phyloP scores from a whole-genome alignment of 2,888 invertebrate species.

The Amphipoea oculea region DNA sequence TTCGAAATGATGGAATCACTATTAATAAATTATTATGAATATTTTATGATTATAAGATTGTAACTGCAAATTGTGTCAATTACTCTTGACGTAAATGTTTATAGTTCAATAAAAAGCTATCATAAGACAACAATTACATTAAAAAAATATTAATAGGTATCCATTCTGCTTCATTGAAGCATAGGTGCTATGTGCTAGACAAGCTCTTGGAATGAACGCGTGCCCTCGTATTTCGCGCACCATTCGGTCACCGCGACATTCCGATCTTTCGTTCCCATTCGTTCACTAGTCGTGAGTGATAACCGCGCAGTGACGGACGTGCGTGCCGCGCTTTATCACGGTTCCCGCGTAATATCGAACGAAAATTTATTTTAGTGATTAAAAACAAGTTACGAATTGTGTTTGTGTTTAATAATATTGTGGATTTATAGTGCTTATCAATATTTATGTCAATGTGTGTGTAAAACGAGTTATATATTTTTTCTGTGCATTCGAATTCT shows the following conservation, averaged over 20 bases:
- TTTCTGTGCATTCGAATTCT: slow-evolving; percentile 77
- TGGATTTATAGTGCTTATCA: slow-evolving; percentile 73
- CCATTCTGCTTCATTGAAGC: slow-evolving; percentile 53
- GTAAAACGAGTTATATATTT: slow-evolving; percentile 79
- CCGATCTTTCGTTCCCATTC: slow-evolving; percentile 74
- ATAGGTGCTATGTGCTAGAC: slow-evolving; percentile 38
- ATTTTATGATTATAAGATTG: slow-evolving; percentile 42
- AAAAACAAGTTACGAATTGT: slow-evolving; percentile 75
- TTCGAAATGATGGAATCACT: slow-evolving; percentile 20
- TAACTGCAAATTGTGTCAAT: slow-evolving; percentile 25
- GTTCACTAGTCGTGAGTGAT: slow-evolving; percentile 85
- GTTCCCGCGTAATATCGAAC: slow-evolving; percentile 81
- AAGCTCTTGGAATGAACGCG: slow-evolving; percentile 60
- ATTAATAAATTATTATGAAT: slow-evolving; percentile 22
- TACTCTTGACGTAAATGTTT: slow-evolving; percentile 5
- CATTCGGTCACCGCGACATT: slow-evolving; percentile 75
- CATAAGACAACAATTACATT: slow-evolving; percentile 10
- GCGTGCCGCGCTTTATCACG: slow-evolving; percentile 62
- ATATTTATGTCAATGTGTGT: slow-evolving; percentile 77
- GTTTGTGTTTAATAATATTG: slow-evolving; percentile 68
- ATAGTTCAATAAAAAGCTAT: slow-evolving; percentile 23
- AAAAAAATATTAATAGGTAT: slow-evolving; percentile 28
- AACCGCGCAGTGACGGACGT: slow-evolving; percentile 77
- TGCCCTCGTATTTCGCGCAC: slow-evolving; percentile 68
- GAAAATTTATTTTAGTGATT: slow-evolving; percentile 74